Base-by-base conservation (phyloP, 2,113 vertebrate species). In the Zeus faber region DNA sequence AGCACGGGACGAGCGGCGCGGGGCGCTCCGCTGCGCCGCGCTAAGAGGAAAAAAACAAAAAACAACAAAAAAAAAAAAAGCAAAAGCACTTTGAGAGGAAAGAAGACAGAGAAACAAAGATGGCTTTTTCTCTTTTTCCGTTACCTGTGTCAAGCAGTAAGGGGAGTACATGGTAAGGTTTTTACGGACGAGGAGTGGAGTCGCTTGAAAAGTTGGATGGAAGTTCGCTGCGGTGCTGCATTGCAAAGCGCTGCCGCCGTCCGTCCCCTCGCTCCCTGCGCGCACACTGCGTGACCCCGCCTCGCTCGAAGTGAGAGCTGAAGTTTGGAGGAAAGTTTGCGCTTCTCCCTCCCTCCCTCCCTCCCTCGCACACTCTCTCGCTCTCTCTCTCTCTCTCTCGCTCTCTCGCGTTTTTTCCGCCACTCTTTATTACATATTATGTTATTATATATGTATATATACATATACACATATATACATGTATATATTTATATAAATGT, bases 131-230 rank as follows among this genome's bases (percentile, higher is more conserved):
- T n/a, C n/a, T n/a, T n/a, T n/a, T n/a, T 16, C 22, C 47, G 80
- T 77, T 91, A 91, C 90, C 90, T 91, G 90, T 84, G 90, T 91
- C 81, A 91, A 62, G 87, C 90, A 91, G 88, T 91, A 91, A 45
- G 89, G 90, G 60, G 90, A 91, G 69, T 91, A 91, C 90, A 91
- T 91, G 71, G 84, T 65, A 74, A 37, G 6, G 4, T 69, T 62
- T 82, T 86, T 87, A 85, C 76, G 79, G 79, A 65, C 70, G 76
- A 65, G 72, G 78, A 60, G 62, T 74, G 72, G 73, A 83, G 82
- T 67, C 64, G 80, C 71, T 77, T 67, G 74, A 78, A 73, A 82
- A 89, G 83, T 88, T 87, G 87, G 83, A 79, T 90, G 86, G 79
- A 90, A 88, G 84, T 84, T 88, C 83, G 87, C 86, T 84, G 85